Evolutionary conservation across 1,140 invertebrate species (phyloP).

Genomic region (Zaprionus africanus): DNA sequence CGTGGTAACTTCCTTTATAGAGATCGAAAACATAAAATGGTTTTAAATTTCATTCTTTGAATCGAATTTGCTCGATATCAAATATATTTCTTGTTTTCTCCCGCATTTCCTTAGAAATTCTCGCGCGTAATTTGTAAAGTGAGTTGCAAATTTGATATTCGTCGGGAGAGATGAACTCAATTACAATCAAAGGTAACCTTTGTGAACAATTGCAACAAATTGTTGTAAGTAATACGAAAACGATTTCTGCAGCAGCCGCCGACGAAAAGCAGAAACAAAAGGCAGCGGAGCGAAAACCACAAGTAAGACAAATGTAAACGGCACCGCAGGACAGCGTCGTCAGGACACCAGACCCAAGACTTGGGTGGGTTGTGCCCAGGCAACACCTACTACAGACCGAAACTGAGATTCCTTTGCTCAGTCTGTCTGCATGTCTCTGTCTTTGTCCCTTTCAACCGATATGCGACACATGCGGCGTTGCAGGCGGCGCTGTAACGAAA

Average conservation of each 20-base stretch:
- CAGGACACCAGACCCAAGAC: conserved; percentile 25
- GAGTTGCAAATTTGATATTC: conserved; percentile 16
- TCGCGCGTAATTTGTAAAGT: conserved; percentile 5
- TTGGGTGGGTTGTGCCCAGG: conserved; percentile 68
- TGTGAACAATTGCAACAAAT: conserved; percentile 57
- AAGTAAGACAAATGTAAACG: conserved; percentile 79
- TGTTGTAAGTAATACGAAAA: conserved; percentile 68
- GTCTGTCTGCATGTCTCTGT: neutral
- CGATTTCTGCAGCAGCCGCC: conserved; percentile 47
- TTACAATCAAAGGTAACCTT: conserved; percentile 21
- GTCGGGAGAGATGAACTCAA: conserved; percentile 23
- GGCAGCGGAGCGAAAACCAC: conserved; percentile 57
- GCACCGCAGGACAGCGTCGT: conserved; percentile 57
- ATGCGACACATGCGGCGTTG: conserved; percentile 72
- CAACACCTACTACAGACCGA: conserved; percentile 63
- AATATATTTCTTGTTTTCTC: neutral
- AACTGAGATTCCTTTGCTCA: conserved; percentile 34
- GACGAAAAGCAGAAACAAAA: conserved; percentile 46
- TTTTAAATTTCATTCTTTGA: too few relatives aligned
- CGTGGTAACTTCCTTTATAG: too few relatives aligned
- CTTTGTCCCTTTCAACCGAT: conserved; percentile 27
- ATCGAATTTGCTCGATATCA: neutral
- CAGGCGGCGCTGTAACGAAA: conserved; percentile 57
- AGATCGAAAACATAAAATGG: too few relatives aligned
- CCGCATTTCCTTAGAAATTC: neutral